Percentiles rank a stretch among this genome's conserved stretches.
phyloP scores from a whole-genome alignment of 2,797 vertebrate genomes.

The Sebastolobus altivelis region DNA sequence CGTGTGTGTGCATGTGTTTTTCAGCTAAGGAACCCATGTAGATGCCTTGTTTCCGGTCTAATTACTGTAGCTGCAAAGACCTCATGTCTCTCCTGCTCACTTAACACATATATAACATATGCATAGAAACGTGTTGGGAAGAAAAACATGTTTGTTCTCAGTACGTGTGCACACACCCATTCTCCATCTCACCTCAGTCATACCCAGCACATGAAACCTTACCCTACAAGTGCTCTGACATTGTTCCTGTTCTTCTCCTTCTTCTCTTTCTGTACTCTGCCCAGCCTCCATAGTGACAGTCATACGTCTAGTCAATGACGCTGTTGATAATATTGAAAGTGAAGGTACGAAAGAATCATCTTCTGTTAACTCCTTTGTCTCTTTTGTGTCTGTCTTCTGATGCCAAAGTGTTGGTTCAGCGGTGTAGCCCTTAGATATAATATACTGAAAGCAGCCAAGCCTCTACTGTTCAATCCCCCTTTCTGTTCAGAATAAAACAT shows the following conservation, averaged over 20 bases:
- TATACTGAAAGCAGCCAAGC: conserved; percentile 25
- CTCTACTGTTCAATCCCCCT: conserved; percentile 3
- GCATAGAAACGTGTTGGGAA: conserved; percentile 27
- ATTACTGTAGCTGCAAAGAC: conserved; percentile 50
- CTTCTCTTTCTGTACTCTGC: conserved; percentile 29
- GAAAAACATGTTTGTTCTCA: conserved; percentile 11
- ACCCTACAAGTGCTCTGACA: conserved; percentile 30
- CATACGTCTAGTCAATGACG: conserved; percentile 96
- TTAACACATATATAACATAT: conserved; percentile 13
- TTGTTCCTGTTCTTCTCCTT: conserved; percentile 43
- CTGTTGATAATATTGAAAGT: conserved; percentile 94
- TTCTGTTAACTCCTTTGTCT: conserved; percentile 23
- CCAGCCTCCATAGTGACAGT: conserved; percentile 98
- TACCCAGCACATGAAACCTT: conserved; percentile 12
- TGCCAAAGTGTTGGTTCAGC: conserved; percentile 31
- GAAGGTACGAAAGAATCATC: conserved; percentile 89
- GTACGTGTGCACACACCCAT: conserved; percentile 29
- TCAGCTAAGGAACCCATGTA: conserved; percentile 24
- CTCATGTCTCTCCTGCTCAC: background rate
- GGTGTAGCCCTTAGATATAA: conserved; percentile 15
- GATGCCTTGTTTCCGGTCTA: conserved; percentile 49
- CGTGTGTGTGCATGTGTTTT: conserved; percentile 30
- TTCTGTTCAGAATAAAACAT: conserved; percentile 55
- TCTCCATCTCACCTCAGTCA: background rate
- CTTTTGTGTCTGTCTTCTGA: conserved; percentile 29